Base-by-base conservation (phyloP, 2,888 invertebrate species). In the Tenthredo mesomela region DNA sequence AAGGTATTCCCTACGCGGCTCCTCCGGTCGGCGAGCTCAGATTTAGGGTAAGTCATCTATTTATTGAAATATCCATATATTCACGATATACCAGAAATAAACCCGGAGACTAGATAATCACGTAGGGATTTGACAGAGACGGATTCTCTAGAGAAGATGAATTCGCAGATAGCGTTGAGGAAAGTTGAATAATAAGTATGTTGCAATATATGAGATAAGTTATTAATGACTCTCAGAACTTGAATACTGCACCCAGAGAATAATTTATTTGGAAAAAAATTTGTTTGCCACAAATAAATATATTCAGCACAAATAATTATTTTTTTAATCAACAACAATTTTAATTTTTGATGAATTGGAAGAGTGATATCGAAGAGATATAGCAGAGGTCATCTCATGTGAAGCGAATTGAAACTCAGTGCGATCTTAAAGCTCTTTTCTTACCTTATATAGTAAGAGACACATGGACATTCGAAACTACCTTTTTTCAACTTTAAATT, bases 1-100 rank as follows among this genome's bases (percentile, higher is more conserved):
- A 88, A 61, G 93, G 92, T 2, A 92, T 94, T 83, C 93, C 93
- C 0, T 93, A 91, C 78, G 94, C 93, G 2, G 90, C 91, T 71
- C 92, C 94, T 6, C 94, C 94, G 0, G 50, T 93, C n/a, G 93
- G 91, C 0, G 86, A 91, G 10, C 90, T 93, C 0, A 89, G 93
- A 87, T 94, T 93, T 67, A 92, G 92, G 91, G 93, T 93, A 90
- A 86, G 77, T 82, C 43, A 10, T 73, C 37, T 65, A 33, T 84
- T 37, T 71, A 25, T 75, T 86, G 21, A 71, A 61, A 61, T 25
- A 25, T 29, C 21, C 10, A 21, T n/a, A 21, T n/a, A 78, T 58
- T 84, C 77, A 9, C 18, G 37, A 10, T 58, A 15, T 29, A 15
- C n/a, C n/a, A 50, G 18, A 1, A 50, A 50, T 6, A 1, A 50